Evolutionary conservation across 1,140 invertebrate species (phyloP), one percentile per base, ranked within the genome.

Genomic region (Zaprionus gabonicus): DNA sequence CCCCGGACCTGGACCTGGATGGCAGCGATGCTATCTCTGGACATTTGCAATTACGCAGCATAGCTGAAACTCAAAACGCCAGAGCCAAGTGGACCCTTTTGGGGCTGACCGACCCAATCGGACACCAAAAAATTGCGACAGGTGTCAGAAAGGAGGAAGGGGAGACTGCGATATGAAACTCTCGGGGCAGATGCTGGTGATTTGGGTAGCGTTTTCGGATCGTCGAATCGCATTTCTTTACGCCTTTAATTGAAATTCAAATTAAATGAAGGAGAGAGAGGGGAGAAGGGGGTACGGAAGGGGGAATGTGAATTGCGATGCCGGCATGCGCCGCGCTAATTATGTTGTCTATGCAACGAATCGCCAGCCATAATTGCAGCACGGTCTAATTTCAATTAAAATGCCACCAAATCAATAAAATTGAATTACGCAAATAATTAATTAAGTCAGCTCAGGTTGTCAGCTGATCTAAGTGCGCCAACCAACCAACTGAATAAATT

Each of bases 231-330:
- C 36, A 83, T 68, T 80, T 56, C 56, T 59, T 41, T 4, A 59
- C 46, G 46, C 53, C 65, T 70, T 75, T 88, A 84, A 87, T 87
- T 84, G 65, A 87, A 84, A 87, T 81, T 81, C 62, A 78, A 87
- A 70, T 70, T 64, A 44, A 58, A 17, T 9, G 6, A 31, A 0
- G 20, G 28, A 10, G 41, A 0, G n/a, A 44, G 41, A 10, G 2
- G 31, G 31, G 3, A 9, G 0, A 2, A 34, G 31, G 2, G n/a
- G 0, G 23, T 23, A 23, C 23, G 3, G 9, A 12, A 9, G 31
- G 6, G 13, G 53, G 1, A 23, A 49, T 25, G 46, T 4, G 20
- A 51, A 23, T 20, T 57, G 13, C 7, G 44, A 74, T 73, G 28
- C 62, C 51, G 41, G 70, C 23, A 41, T 53, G 49, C 71, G 64